phyloP scores from a whole-genome alignment of 2,113 vertebrate species.

The Microcebus lehilahytsara region DNA sequence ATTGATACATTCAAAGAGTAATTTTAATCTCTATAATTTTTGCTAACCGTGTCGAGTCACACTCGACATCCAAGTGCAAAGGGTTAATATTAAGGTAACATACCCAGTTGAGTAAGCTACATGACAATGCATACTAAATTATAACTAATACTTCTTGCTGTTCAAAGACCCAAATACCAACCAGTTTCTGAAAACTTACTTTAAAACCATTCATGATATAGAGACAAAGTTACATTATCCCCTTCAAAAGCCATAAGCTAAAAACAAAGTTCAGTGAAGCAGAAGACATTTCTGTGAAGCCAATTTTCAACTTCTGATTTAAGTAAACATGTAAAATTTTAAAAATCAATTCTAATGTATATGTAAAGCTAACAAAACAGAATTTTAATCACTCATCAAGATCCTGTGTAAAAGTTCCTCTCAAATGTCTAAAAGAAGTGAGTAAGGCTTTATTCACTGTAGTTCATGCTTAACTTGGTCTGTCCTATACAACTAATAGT shows the following conservation, averaged over 20 bases:
- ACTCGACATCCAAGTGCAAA: too few relatives aligned
- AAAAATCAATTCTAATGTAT: neutral
- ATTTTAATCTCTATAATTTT: too few relatives aligned
- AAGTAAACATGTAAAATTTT: neutral
- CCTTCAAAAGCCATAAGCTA: slow-evolving; percentile 26
- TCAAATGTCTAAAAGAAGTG: neutral
- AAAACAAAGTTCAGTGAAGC: slow-evolving; percentile 13
- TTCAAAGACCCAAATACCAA: neutral
- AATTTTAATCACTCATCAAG: neutral
- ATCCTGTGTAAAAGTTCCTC: neutral
- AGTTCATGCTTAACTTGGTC: neutral
- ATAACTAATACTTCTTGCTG: neutral
- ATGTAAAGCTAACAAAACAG: slow-evolving; percentile 6
- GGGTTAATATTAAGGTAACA: neutral
- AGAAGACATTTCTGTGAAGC: neutral
- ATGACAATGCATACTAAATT: neutral
- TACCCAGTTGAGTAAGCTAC: neutral
- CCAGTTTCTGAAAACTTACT: slow-evolving; percentile 6
- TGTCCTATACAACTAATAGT: neutral
- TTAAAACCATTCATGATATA: neutral
- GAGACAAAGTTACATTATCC: neutral
- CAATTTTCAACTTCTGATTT: slow-evolving; percentile 8
- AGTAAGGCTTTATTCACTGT: neutral
- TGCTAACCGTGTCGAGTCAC: too few relatives aligned
- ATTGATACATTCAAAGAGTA: too few relatives aligned